A percentile compares a stretch with the other conserved stretches of the same genome.
These are phyloP conservation scores for Laodelphax striatellus DNA, from an alignment of 1,140 invertebrate species.

Conservation along the genomic window DNA sequence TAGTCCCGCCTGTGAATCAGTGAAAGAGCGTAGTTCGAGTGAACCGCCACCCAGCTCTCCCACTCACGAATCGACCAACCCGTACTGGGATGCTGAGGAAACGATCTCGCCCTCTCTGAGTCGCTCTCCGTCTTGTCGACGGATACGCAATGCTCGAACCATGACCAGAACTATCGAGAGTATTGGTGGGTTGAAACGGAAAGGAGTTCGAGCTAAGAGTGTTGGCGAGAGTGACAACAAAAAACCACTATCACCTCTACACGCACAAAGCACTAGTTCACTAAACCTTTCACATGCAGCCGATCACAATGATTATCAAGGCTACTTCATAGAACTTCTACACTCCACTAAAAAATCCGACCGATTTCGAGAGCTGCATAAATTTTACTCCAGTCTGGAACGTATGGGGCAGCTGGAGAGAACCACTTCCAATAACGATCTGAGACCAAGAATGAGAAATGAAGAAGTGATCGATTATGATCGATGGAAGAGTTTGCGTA, in stretches of 20 bases:
- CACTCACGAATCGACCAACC: conserved; percentile 5
- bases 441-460: conserved; percentile 53
- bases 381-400: conserved; percentile 77
- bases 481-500: conserved; percentile 65
- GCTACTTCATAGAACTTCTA: conserved; percentile 56
- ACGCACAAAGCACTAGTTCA: conserved; percentile 33
- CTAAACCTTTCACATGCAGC: conserved; percentile 31
- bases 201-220: conserved; percentile 43
- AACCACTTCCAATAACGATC: conserved; percentile 53
- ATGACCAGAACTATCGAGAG: conserved; percentile 28
- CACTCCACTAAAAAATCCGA: conserved; percentile 61
- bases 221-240: conserved; percentile 29
- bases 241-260: conserved; percentile 15
- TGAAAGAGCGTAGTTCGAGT: conserved; percentile 35
- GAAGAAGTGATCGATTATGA: conserved; percentile 74
- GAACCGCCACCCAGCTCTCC: conserved; percentile 30
- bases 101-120: conserved; percentile 36
- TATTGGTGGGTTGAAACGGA: conserved; percentile 27
- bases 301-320: conserved; percentile 46
- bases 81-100: conserved; percentile 10
- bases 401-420: conserved; percentile 70
- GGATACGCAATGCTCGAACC: conserved; percentile 40
- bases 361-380: conserved; percentile 72
- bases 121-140: conserved; percentile 49
- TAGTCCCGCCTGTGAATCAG: conserved; percentile 27